These are phyloP conservation scores for Philaethria dido DNA, from an alignment of 2,888 invertebrate species.

Conservation along the genomic window DNA sequence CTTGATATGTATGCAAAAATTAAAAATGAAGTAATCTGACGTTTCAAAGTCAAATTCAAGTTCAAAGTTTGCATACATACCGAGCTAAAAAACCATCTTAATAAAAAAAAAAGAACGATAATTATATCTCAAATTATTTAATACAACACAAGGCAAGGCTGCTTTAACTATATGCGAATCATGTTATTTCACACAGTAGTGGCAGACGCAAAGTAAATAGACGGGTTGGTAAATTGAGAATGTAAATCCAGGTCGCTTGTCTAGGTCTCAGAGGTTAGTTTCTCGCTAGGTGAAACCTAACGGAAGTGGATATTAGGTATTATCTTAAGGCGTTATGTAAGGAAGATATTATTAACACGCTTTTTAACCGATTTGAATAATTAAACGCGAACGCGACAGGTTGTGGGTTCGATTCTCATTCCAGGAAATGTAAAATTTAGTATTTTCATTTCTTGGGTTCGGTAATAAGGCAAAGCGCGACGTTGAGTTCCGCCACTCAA, in stretches of 20 bases:
- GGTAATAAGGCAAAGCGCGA: too few species aligned
- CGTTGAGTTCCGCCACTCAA: too few species aligned
- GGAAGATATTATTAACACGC: not conserved
- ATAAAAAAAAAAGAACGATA: not conserved
- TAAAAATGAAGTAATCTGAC: too few species aligned
- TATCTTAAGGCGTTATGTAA: constrained; percentile 15
- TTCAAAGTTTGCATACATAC: too few species aligned
- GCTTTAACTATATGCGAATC: not conserved
- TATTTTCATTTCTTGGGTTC: too few species aligned
- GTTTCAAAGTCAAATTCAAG: too few species aligned
- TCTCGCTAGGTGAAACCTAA: constrained; percentile 33
- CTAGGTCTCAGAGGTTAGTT: constrained; percentile 38
- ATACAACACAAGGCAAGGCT: not conserved
- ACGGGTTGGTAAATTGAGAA: constrained; percentile 62
- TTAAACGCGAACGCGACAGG: too few species aligned
- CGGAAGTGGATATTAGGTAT: constrained; percentile 37
- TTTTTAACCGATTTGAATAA: too few species aligned
- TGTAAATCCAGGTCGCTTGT: constrained; percentile 63
- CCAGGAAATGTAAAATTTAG: too few species aligned
- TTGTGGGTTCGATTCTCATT: too few species aligned
- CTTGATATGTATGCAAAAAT: too few species aligned
- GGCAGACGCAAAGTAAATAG: constrained; percentile 39
- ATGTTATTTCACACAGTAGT: constrained; percentile 9
- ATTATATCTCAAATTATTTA: not conserved
- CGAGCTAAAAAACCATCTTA: too few species aligned